Percentiles rank a stretch among this genome's conserved stretches.
These are phyloP conservation scores for Platalea minor DNA, from an alignment of 2,797 vertebrate genomes.

Conservation along the genomic window DNA sequence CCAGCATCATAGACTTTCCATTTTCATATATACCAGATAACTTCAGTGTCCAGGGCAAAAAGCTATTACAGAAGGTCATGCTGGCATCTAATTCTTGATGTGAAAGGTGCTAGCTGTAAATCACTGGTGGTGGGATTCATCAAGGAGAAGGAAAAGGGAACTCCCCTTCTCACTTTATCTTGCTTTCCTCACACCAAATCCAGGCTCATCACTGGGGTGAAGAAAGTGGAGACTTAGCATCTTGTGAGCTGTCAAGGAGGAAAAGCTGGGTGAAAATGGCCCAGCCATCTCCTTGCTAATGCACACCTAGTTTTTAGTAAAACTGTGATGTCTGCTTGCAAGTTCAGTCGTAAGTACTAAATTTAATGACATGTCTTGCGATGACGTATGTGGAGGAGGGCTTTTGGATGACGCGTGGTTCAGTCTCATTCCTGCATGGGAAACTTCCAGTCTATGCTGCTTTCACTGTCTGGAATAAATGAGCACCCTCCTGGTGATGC, in stretches of 20 bases:
- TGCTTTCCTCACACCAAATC: background rate
- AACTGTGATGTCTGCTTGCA: background rate
- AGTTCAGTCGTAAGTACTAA: background rate
- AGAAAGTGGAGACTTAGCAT: background rate
- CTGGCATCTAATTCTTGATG: background rate
- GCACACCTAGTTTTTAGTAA: background rate
- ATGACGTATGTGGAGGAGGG: rapidly evolving
- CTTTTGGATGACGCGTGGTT: background rate
- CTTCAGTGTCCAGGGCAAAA: background rate
- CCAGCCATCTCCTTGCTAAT: background rate
- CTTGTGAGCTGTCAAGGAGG: background rate
- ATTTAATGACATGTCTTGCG: background rate
- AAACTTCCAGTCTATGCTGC: background rate
- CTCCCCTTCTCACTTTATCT: background rate
- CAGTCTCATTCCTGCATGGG: background rate
- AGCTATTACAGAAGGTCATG: background rate
- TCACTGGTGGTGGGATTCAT: background rate
- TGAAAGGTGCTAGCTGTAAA: background rate
- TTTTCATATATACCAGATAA: background rate
- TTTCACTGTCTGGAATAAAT: background rate
- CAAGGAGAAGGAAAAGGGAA: background rate
- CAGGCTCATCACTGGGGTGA: background rate
- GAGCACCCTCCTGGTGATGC: background rate
- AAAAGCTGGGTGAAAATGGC: background rate
- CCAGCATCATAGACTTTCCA: background rate